phyloP scores from a whole-genome alignment of 1,140 invertebrate species.

The Melanaphis sacchari region DNA sequence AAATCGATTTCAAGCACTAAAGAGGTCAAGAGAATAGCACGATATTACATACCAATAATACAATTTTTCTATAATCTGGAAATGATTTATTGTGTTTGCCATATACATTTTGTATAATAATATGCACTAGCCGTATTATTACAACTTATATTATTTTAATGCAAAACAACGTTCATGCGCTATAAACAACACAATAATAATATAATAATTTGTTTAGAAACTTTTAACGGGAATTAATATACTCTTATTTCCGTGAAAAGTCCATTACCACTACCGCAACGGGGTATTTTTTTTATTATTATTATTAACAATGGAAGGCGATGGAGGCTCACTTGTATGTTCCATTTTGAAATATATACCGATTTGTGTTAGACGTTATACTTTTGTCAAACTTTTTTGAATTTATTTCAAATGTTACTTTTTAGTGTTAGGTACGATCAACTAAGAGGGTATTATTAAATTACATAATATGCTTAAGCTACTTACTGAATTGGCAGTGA shows the following conservation, averaged over 20 bases:
- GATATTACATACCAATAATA: not conserved
- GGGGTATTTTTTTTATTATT: not conserved
- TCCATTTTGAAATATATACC: not conserved
- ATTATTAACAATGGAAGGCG: not conserved
- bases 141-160: not conserved
- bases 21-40: not conserved
- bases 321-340: not conserved
- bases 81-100: not conserved
- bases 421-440: not conserved
- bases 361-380: not conserved
- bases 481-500: not conserved
- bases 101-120: not conserved
- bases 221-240: conserved; percentile 14
- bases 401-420: not conserved
- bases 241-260: not conserved
- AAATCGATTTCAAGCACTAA: too few relatives aligned
- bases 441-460: not conserved
- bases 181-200: not conserved
- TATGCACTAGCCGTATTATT: not conserved
- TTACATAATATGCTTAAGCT: not conserved
- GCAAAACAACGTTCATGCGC: not conserved
- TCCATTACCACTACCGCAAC: not conserved
- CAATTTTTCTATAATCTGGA: not conserved
- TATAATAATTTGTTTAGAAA: not conserved
- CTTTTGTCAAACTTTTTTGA: not conserved